Evolutionary conservation across 2,888 invertebrate species (phyloP).

Genomic region (Xiphydria camelus): DNA sequence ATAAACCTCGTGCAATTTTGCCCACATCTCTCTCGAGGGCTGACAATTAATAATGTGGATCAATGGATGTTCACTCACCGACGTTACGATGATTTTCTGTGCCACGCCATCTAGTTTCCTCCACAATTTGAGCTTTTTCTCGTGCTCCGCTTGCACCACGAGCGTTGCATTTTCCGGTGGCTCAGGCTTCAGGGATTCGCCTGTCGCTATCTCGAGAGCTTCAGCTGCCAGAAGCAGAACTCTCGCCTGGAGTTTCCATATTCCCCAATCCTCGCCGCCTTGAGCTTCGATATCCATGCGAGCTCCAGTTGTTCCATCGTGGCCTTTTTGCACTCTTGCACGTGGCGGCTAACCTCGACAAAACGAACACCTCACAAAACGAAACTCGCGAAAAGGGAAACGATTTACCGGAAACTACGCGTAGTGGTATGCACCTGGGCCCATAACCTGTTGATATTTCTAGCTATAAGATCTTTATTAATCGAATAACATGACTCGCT

Average conservation of each 20-base stretch:
- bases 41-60: slow-evolving; percentile 33
- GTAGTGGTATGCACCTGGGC: not conserved
- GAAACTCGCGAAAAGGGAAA: not conserved
- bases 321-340: slow-evolving; percentile 14
- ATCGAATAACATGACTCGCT: no score
- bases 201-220: slow-evolving; percentile 6
- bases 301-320: slow-evolving; percentile 9
- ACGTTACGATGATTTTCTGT: slow-evolving; percentile 21
- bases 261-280: slow-evolving; percentile 13
- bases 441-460: not conserved
- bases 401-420: not conserved
- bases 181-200: slow-evolving; percentile 4
- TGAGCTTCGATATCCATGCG: slow-evolving; percentile 9
- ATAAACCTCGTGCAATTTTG: slow-evolving; percentile 29
- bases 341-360: slow-evolving; percentile 11
- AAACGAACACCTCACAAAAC: not conserved
- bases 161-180: not conserved
- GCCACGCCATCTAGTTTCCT: slow-evolving; percentile 20
- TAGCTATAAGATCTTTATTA: no score
- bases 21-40: slow-evolving; percentile 36
- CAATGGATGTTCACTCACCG: slow-evolving; percentile 15
- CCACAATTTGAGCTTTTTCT: slow-evolving; percentile 19
- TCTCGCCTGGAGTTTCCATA: slow-evolving; percentile 18
- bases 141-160: not conserved
- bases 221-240: slow-evolving; percentile 10